Evolutionary conservation across 2,888 invertebrate genomes (phyloP).

Genomic region (Pachymerium ferrugineum): DNA sequence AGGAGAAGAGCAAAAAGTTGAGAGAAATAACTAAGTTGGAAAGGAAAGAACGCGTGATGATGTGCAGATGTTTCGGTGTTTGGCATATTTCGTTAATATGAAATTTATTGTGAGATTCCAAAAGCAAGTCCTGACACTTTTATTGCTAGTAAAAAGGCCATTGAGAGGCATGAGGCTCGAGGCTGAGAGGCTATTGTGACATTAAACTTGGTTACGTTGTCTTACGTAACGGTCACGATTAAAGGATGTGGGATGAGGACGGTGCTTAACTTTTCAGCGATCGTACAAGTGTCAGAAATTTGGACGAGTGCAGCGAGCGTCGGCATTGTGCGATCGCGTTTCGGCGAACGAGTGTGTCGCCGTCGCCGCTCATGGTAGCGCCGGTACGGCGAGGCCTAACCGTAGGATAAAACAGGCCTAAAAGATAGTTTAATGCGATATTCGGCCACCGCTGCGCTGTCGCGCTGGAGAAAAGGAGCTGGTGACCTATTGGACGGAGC

Average conservation of each 20-base stretch:
- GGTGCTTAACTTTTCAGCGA: neutral
- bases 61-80: neutral
- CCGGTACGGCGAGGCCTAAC: conserved; percentile 5
- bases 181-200: conserved; percentile 38
- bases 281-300: conserved; percentile 31
- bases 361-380: neutral
- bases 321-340: neutral
- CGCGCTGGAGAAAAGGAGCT: conserved; percentile 25
- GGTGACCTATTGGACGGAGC: conserved; percentile 16
- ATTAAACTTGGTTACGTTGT: conserved; percentile 38
- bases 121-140: conserved; percentile 37
- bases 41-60: neutral
- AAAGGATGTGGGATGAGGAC: conserved; percentile 28
- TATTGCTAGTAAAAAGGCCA: conserved; percentile 38
- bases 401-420: conserved; percentile 3
- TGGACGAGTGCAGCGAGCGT: conserved; percentile 1
- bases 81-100: conserved; percentile 37
- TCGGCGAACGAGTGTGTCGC: no score
- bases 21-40: neutral
- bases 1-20: neutral
- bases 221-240: conserved; percentile 37
- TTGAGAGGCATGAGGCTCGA: conserved; percentile 37
- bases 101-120: conserved; percentile 37
- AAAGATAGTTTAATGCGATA: neutral
- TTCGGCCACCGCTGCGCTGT: conserved; percentile 23